phyloP scores from a whole-genome alignment of 1,140 invertebrate genomes.

The Latrodectus geometricus region DNA sequence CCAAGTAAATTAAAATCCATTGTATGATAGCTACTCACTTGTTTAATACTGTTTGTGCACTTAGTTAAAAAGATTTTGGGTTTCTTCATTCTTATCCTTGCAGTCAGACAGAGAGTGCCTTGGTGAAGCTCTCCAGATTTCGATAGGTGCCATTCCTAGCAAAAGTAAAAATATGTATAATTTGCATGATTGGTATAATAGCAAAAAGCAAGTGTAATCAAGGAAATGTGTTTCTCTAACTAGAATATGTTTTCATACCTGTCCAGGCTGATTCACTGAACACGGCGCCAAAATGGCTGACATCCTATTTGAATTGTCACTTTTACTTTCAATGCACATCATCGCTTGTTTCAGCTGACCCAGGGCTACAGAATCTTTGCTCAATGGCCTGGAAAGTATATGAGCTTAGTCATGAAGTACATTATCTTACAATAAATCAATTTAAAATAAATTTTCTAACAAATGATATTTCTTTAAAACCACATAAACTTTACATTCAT shows the following conservation, averaged over 20 bases:
- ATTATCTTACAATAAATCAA: too few species aligned
- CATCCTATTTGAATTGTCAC: neutral
- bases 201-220: neutral
- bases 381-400: constrained; percentile 59
- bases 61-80: constrained; percentile 39
- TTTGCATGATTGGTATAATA: neutral
- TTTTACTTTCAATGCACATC: constrained; percentile 63
- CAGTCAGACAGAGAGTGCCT: constrained; percentile 28
- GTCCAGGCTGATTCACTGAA: neutral
- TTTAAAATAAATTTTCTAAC: too few species aligned
- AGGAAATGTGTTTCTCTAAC: neutral
- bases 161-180: neutral
- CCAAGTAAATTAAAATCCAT: neutral
- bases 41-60: constrained; percentile 34
- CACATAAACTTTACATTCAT: too few species aligned
- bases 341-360: constrained; percentile 68
- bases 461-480: too few species aligned
- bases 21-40: constrained; percentile 6
- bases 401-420: too few species aligned
- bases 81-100: constrained; percentile 31
- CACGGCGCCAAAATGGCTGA: neutral
- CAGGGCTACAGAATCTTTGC: constrained; percentile 68
- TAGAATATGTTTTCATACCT: constrained; percentile 8
- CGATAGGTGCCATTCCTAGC: constrained; percentile 48
- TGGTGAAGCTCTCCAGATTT: constrained; percentile 36